Evolutionary conservation across 2,113 vertebrate genomes (phyloP).

Genomic region (Bettongia penicillata): DNA sequence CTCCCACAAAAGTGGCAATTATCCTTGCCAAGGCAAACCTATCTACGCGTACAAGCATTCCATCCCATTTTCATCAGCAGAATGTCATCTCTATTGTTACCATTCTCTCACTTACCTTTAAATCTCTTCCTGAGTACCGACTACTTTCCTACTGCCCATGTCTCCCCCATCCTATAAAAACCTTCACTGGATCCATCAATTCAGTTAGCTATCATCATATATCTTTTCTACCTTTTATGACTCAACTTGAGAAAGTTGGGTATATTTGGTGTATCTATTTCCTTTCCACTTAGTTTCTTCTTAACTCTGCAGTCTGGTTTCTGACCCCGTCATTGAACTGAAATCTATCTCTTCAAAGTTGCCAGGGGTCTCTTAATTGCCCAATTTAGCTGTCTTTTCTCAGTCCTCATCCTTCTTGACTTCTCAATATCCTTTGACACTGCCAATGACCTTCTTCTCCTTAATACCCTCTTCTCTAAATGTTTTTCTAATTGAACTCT

Average conservation of each 20-base stretch:
- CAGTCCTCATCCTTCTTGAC: not conserved
- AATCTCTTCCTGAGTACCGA: not conserved
- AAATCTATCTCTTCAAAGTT: not conserved
- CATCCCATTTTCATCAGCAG: not conserved
- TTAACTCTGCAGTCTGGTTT: not conserved
- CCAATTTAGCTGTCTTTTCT: not conserved
- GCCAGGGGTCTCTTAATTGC: not conserved
- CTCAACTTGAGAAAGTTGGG: not conserved
- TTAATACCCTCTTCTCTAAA: not conserved
- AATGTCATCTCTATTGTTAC: not conserved
- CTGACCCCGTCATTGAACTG: not conserved
- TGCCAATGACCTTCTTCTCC: not conserved
- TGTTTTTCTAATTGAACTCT: not conserved
- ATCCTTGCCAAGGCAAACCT: not conserved
- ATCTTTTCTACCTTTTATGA: not conserved
- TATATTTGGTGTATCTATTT: not conserved
- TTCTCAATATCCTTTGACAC: not conserved
- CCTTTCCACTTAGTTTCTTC: not conserved
- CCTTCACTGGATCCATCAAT: not conserved
- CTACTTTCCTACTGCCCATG: not conserved
- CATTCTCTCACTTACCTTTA: not conserved
- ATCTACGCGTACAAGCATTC: not conserved
- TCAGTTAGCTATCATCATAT: not conserved
- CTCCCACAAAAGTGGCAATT: not conserved
- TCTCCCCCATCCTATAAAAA: not conserved